Base-by-base conservation (phyloP, 2,888 invertebrate species). In the Tolmerus cingulatus region DNA sequence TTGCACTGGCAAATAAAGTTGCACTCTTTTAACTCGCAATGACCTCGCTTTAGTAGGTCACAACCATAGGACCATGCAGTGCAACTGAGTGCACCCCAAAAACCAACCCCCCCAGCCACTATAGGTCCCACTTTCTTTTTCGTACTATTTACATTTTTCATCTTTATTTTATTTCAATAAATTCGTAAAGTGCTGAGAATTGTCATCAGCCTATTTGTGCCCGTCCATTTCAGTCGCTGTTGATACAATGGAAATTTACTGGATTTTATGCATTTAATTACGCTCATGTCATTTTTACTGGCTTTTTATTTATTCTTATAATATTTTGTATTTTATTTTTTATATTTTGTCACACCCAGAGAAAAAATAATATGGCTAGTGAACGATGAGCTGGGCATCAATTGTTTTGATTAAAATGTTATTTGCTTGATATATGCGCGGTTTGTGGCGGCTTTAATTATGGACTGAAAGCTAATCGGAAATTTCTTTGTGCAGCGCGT, bases 11-110 rank as follows among this genome's bases (percentile, higher is more conserved):
- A 76, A 76, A 76, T 76, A 76, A 76, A 76, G 37, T 76, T 34
- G 76, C 37, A n/a, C 76, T 34, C 19, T 76, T 40, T 40, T 76
- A 40, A 27, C 76, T 66, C 27, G 27, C 76, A 40, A 40, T 76
- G 76, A 40, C 76, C 76, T 76, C 76, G 76, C 5, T 8, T 76
- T 76, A 37, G 76, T 76, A 37, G 76, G 76, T 76, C 76, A 76
- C 66, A 66, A 27, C 66, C 66, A 27, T 27, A 27, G 66, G 66
- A 66, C 27, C 66, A 27, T 66, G 27, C 27, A 23, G 19, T 66
- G 4, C 66, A 66, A 19, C 27, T 23, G 66, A 66, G 66, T 66
- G 12, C 27, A 23, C 66, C 19, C 19, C 66, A 0, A 66, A 19
- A 66, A 27, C 4, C 9, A 0, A 2, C 66, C 66, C 66, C 66